Evolutionary conservation across 2,888 invertebrate species (phyloP).

Genomic region (Ephialtes manifestator): DNA sequence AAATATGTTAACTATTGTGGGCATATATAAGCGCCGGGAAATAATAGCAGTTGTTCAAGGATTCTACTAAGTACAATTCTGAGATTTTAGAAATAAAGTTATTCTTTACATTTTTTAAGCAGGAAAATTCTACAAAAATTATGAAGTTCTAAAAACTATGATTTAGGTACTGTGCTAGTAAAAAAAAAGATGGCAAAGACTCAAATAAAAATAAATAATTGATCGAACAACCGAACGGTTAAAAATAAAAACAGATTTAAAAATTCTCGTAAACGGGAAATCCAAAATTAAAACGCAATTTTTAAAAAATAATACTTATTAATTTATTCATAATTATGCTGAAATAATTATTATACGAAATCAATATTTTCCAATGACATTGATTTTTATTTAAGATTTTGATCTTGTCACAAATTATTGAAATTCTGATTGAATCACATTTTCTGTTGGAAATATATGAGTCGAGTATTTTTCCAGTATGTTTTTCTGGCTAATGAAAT

Average conservation of each 20-base stretch:
- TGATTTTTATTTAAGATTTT: too few relatives aligned
- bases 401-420: too few relatives aligned
- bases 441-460: background rate
- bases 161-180: background rate
- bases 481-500: background rate
- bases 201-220: too few relatives aligned
- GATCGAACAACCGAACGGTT: too few relatives aligned
- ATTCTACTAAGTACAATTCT: background rate
- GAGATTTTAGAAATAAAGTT: background rate
- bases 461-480: background rate
- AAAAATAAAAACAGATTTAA: too few relatives aligned
- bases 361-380: background rate
- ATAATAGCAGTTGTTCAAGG: slow-evolving; percentile 3
- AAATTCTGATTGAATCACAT: too few relatives aligned
- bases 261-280: too few relatives aligned
- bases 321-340: too few relatives aligned
- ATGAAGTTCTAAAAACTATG: background rate
- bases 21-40: background rate
- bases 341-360: too few relatives aligned
- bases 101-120: background rate
- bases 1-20: slow-evolving; percentile 38
- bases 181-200: background rate
- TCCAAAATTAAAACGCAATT: too few relatives aligned
- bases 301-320: too few relatives aligned
- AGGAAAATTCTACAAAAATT: background rate